Percentiles rank a stretch among this genome's conserved stretches.
Evolutionary conservation across 2,797 vertebrate species (phyloP).

Genomic region (Taenioides sp.): DNA sequence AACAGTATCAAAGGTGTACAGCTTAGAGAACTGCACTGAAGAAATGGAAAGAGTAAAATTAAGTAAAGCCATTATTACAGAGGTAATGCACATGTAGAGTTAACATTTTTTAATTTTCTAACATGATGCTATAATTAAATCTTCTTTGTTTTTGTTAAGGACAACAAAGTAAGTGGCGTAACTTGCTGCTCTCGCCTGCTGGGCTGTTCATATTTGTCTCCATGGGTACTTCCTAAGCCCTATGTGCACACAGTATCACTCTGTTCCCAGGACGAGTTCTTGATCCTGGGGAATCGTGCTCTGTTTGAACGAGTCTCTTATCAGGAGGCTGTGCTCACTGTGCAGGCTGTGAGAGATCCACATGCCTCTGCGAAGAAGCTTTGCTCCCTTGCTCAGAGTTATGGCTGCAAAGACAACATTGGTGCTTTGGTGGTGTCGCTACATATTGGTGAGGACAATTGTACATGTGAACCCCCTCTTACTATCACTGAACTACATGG

Average conservation of each 20-base stretch:
- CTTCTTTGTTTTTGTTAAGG: constrained; percentile 71
- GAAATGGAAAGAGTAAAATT: constrained; percentile 90
- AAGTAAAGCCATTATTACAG: constrained; percentile 95
- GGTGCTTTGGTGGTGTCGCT: constrained; percentile 88
- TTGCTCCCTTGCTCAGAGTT: constrained; percentile 94
- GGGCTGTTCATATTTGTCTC: constrained; percentile 93
- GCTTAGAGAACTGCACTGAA: constrained; percentile 87
- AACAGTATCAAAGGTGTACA: constrained; percentile 90
- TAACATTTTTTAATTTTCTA: neutral
- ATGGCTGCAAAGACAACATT: constrained; percentile 94
- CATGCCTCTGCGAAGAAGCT: constrained; percentile 93
- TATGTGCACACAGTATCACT: constrained; percentile 87
- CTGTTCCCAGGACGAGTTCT: constrained; percentile 89
- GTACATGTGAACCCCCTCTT: constrained; percentile 85
- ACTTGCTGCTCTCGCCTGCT: constrained; percentile 95
- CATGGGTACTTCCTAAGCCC: constrained; percentile 93
- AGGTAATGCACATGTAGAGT: constrained; percentile 75
- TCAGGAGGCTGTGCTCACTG: constrained; percentile 85
- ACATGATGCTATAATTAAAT: neutral
- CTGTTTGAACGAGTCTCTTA: constrained; percentile 91
- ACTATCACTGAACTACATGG: constrained; percentile 75
- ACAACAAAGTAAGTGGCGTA: constrained; percentile 97
- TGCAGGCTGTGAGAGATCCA: constrained; percentile 85
- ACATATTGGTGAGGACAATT: constrained; percentile 86
- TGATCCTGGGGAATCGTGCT: constrained; percentile 92